Evolutionary conservation across 2,888 invertebrate genomes (phyloP).

Genomic region (Netelia fuscicornis): DNA sequence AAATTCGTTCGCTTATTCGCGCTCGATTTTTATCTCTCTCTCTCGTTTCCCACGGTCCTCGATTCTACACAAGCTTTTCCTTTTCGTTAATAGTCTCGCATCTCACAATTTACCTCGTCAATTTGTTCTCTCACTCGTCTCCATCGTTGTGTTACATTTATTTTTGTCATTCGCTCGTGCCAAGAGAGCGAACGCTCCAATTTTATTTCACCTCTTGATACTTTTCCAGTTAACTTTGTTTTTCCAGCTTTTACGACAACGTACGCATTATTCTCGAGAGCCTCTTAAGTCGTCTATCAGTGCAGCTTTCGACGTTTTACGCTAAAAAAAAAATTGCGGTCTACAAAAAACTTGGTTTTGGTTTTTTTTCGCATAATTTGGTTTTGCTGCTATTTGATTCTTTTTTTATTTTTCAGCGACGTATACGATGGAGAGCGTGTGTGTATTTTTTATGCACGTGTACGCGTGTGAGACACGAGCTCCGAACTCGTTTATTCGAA

Average conservation of each 20-base stretch:
- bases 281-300: background rate
- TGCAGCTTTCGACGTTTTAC: conserved; percentile 21
- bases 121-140: background rate
- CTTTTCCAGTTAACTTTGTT: background rate
- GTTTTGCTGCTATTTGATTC: conserved; percentile 43
- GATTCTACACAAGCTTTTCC: background rate
- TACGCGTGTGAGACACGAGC: conserved; percentile 31
- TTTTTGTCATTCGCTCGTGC: background rate
- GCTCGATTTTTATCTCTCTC: conserved; percentile 12
- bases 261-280: no score
- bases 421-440: conserved; percentile 53
- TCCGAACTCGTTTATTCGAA: conserved; percentile 13
- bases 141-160: background rate
- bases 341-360: background rate
- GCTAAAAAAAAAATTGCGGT: background rate
- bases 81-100: conserved; percentile 27
- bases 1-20: conserved; percentile 16
- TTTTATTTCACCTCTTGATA: background rate
- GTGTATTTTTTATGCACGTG: conserved; percentile 8
- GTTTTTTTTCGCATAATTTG: background rate
- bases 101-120: conserved; percentile 35
- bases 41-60: background rate
- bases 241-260: no score
- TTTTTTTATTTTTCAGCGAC: conserved; percentile 47
- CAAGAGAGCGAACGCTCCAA: conserved; percentile 13